Base-by-base conservation (phyloP, 92 coral and sea anemone genomes). In the Actinostola sp. region DNA sequence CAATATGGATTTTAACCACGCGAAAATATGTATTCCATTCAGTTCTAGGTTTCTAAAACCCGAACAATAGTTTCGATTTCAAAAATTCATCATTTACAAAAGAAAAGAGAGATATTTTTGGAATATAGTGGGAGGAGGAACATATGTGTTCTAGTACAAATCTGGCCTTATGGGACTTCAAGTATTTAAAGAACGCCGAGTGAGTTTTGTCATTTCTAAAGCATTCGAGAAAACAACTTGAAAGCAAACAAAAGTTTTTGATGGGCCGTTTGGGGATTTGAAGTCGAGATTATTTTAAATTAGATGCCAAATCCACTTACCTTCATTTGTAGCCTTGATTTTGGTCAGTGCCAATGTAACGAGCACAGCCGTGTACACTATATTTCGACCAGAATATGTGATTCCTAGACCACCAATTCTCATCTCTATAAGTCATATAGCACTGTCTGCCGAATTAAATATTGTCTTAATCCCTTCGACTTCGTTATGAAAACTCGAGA, bases 41-140 rank as follows among this genome's bases (percentile, higher is more conserved):
- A n/a, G n/a, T 57, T 27, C 27, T 12, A 38, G 63, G 26, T 30
- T 29, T 26, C 36, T 21, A 29, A 14, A 29, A 27, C 32, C 2
- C 19, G 38, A 57, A 57, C 63, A 57, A 57, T 57, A 57, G 63
- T 57, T 30, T 57, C 63, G 27, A 57, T 57, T 57, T 53, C 63
- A 57, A 57, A 57, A 27, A 57, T 57, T 57, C 63, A 57, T 57
- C 63, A 57, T 9, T 57, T 19, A 36, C 36, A 9, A 57, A 57
- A 57, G 19, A 57, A 27, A 57, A 29, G n/a, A 57, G 38, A 57
- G 28, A 4, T 46, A 46, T 57, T 57, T 57, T 57, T n/a, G n/a
- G 63, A 57, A 57, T 57, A 57, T 27, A 2, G 8, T 27, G 10
- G 5, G n/a, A 57, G 16, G 36, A 28, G 2, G n/a, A 12, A 12